phyloP scores from a whole-genome alignment of 2,797 vertebrate species.

The Neostethus bicornis region DNA sequence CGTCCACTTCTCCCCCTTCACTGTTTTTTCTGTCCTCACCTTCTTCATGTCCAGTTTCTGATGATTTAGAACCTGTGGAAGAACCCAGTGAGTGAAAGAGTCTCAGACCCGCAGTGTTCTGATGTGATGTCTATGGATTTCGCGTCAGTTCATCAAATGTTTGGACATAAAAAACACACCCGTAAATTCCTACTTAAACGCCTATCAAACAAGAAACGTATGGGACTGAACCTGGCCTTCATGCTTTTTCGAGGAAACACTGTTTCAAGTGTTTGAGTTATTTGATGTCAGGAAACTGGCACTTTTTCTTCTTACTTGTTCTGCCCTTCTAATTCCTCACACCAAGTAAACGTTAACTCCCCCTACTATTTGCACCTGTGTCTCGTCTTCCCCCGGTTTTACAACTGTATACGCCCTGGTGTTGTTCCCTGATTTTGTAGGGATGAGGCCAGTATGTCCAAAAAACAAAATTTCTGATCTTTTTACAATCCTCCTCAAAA shows the following conservation, averaged over 20 bases:
- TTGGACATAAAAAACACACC: not conserved
- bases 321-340: too few species aligned
- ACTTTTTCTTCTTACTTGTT: too few species aligned
- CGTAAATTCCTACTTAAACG: not conserved
- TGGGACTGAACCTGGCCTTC: not conserved
- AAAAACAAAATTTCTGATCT: too few species aligned
- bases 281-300: constrained; percentile 10
- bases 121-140: not conserved
- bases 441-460: too few species aligned
- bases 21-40: constrained; percentile 48
- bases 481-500: too few species aligned
- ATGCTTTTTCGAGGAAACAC: constrained; percentile 15
- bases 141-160: not conserved
- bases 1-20: constrained; percentile 37
- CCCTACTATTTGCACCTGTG: too few species aligned
- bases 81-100: not conserved
- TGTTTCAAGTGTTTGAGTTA: constrained; percentile 2
- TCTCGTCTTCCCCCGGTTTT: too few species aligned
- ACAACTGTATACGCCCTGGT: too few species aligned
- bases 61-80: constrained; percentile 75
- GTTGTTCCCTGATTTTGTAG: too few species aligned
- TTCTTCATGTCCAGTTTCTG: constrained; percentile 68
- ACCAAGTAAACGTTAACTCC: too few species aligned
- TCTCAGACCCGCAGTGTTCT: not conserved
- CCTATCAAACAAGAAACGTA: not conserved